Conservation (phyloP, 1,140 invertebrate species). For the Scylla paramamosain region DNA sequence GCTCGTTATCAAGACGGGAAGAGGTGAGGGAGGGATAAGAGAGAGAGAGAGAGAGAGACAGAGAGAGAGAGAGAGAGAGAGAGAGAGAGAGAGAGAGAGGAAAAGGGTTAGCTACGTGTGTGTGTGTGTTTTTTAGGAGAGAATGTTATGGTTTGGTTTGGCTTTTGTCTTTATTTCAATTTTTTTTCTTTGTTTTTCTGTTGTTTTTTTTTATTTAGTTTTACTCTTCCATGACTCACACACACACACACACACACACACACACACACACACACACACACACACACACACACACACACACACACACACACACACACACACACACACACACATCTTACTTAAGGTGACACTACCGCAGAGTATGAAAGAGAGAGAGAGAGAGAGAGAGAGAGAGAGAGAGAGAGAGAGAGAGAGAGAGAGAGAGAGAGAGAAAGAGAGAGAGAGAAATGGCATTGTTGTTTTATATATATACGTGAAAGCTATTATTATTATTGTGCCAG, state of each 20-base stretch:
- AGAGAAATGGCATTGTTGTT: neutral
- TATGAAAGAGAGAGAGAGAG: neutral
- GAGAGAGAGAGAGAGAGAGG: neutral
- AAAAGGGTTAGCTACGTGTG: neutral
- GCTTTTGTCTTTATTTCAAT: too few relatives aligned
- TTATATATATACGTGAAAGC: neutral
- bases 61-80: neutral
- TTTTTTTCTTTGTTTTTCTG: too few relatives aligned
- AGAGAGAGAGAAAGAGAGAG: conserved; percentile 43
- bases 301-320: too few relatives aligned
- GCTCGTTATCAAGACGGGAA: conserved; percentile 19
- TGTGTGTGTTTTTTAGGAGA: conserved; percentile 38
- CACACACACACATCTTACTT: too few relatives aligned
- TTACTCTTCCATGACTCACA: neutral
- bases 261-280: too few relatives aligned
- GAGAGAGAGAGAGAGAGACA: too few relatives aligned
- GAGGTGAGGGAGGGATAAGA: neutral
- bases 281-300: too few relatives aligned
- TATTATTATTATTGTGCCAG: neutral
- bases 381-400: conserved; percentile 38
- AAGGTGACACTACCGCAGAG: too few relatives aligned
- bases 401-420: conserved; percentile 28
- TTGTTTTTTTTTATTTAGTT: too few relatives aligned
- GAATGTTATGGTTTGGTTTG: too few relatives aligned
- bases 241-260: too few relatives aligned